Evolutionary conservation across 2,888 invertebrate genomes (phyloP), one percentile per base, ranked within the genome.

Genomic region (Apotomis betuletana): DNA sequence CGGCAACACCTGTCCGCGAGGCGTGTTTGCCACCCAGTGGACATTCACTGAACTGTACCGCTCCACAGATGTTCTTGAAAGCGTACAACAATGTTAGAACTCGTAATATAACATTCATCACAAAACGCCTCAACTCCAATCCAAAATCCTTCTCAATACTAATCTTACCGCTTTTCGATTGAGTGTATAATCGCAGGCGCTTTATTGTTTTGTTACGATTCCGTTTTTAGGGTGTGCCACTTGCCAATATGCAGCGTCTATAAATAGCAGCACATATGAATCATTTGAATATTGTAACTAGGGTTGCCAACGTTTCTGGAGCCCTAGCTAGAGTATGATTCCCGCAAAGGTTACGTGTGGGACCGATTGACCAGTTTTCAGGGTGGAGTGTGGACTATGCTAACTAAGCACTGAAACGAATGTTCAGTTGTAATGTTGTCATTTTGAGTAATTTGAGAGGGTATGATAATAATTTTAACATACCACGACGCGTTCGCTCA

Each of bases 221-320:
- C 52, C n/a, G 27, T 38, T 64, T 44, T 27, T n/a, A 64, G 54
- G 44, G 41, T 12, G 12, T 15, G 54, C 4, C 38, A 13, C 36
- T 55, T 69, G 54, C 63, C 62, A 67, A 58, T 70, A 54, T 59
- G 60, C 64, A 44, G 54, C 5, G 5, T 60, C 62, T 64, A 55
- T 64, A 57, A 71, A 74, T 74, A 71, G 69, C 59, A 27, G 54
- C 41, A 69, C 55, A 61, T 69, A 73, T 75, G 77, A 75, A 70
- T 75, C 76, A 76, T 76, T 76, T 64, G 64, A 75, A 67, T 75
- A 75, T 71, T 74, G 44, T 76, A 74, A 67, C 72, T 8, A 6
- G 44, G 27, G 27, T 27, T 27, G 27, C 27, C 27, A 2, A 27
- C 27, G 27, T 27, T 27, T 27, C 27, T 2, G 27, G 27, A 27